Base-by-base conservation (phyloP, 2,797 vertebrate genomes). In the Acipenser transmontanus region DNA sequence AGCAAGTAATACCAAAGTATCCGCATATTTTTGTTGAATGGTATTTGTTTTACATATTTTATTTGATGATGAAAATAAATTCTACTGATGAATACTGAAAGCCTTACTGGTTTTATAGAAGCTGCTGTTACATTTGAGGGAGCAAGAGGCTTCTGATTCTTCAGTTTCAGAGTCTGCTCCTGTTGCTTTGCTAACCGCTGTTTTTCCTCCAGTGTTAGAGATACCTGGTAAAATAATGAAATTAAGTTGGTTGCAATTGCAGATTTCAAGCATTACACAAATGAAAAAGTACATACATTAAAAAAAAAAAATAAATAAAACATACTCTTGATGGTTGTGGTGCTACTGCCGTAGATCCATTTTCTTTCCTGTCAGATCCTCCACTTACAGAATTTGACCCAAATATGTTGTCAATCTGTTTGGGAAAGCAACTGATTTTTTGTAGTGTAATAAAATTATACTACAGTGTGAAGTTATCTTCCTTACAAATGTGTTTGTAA, bases 111-210 rank as follows among this genome's bases (percentile, higher is more conserved):
- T 66, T 92, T 82, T 68, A 82, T 81, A 61, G 86, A 72, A 66
- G 86, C 71, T 1, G 87, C 69, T 61, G 91, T 61, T 78, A 93
- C 71, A 0, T 85, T 64, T 71, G 94, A 91, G 2, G 97, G 97
- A 7, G 89, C 92, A 62, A 99, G 84, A 7, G 95, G 95, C 71
- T 93, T 93, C 81, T 99, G 97, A 74, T 80, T 98, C 80, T 94
- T 94, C 75, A 99, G 83, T 80, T 98, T 98, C 74, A 94, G 93
- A 2, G 92, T 94, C 79, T 99, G 97, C 66, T 99, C 97, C 74
- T 99, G 97, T 63, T 99, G 96, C 82, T 98, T 98, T 61, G 97
- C 97, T 77, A 99, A 80, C 62, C 93, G 93, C 76, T 99, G 97
- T 77, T 99, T 99, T 82, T 99, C 96, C 81, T 99, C 97, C 63